Evolutionary conservation across 2,797 vertebrate species (phyloP), one percentile per base, ranked within the genome.

Genomic region (Mastacembelus armatus): DNA sequence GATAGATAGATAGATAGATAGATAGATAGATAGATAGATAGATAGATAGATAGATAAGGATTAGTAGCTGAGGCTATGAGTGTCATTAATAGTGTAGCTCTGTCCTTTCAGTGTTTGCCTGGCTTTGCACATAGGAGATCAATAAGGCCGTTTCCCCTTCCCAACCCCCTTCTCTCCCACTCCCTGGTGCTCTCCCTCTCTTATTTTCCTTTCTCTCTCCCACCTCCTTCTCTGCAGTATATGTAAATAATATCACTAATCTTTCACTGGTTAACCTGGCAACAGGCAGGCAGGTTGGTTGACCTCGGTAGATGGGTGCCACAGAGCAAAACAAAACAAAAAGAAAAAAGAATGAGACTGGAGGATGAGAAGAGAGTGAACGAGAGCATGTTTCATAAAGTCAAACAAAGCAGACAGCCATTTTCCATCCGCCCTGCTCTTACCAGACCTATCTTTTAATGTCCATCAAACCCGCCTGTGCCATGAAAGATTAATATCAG

Each of bases 51-150:
- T 83, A 66, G 80, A 80, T 78, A 26, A 32, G 76, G 89, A 91
- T 83, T 79, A 86, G 75, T 38, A 77, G 73, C 66, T 63, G 74
- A 78, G 69, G 81, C 71, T 86, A 56, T 84, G 80, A 89, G 85
- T 87, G 87, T 88, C 85, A 87, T 91, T 91, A 90, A 91, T 89
- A 89, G 88, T 89, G 90, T 90, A 88, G 86, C 85, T 90, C 84
- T 85, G 85, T 91, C 90, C 89, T 91, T 91, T 92, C 88, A 79
- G 80, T 92, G 92, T 93, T 94, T 93, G 93, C 89, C 90, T 91
- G 88, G 90, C 92, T 92, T 92, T 92, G 91, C 92, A 93, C 92
- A 93, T 90, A 85, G 74, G 59, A 84, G 92, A 93, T 94, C 92
- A 93, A 94, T 94, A 93, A 79, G 73, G 76, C 80, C 5, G 85